Conservation (phyloP, 2,113 vertebrate genomes). For the Xerus inauris region DNA sequence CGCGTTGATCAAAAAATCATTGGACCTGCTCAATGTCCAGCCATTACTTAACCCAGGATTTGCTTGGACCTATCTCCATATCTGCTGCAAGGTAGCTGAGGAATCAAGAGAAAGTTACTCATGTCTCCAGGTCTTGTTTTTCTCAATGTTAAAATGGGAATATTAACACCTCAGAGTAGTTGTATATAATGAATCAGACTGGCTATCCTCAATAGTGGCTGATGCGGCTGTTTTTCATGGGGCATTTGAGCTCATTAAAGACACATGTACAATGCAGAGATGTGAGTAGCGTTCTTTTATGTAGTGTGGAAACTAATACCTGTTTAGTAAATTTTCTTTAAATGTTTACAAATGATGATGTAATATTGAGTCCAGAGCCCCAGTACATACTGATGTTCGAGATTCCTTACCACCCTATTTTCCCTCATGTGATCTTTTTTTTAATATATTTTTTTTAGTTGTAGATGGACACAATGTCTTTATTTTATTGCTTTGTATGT, state of each 20-base stretch:
- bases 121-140: background rate
- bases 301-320: fast-evolving
- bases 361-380: background rate
- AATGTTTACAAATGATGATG: fast-evolving
- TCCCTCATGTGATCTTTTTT: background rate
- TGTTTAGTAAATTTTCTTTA: fast-evolving
- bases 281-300: fast-evolving
- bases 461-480: too few relatives aligned
- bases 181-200: background rate
- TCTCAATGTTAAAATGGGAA: background rate
- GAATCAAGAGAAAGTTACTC: background rate
- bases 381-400: fast-evolving
- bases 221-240: background rate
- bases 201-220: background rate
- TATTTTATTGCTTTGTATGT: too few relatives aligned
- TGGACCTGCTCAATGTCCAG: background rate
- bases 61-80: fast-evolving
- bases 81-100: background rate
- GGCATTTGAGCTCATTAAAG: background rate
- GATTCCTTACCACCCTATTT: too few relatives aligned
- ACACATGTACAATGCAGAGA: fast-evolving
- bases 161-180: background rate
- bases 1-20: background rate
- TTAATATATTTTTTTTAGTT: too few relatives aligned
- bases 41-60: background rate